Evolutionary conservation across 2,113 vertebrate species (phyloP).

Genomic region (Orthonyx spaldingii): DNA sequence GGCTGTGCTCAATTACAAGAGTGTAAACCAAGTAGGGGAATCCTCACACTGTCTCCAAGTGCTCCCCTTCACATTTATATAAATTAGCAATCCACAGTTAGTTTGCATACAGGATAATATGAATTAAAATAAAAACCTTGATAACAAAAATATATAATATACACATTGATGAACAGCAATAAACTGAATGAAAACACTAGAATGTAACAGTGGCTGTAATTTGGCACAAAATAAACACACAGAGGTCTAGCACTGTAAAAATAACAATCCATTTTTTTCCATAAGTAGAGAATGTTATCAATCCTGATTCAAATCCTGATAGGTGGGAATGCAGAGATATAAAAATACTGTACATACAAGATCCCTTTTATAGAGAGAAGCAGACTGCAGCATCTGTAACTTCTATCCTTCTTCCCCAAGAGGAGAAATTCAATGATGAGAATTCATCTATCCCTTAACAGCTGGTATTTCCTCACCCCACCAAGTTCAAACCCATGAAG

Average conservation of each 20-base stretch:
- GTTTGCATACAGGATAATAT: constrained; percentile 40
- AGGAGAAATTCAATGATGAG: not conserved
- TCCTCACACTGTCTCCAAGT: constrained; percentile 22
- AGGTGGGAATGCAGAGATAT: constrained; percentile 40
- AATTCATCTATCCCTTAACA: not conserved
- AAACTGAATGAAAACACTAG: constrained; percentile 35
- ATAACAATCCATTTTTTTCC: not conserved
- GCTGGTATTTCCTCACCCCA: not conserved
- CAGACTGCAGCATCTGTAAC: constrained; percentile 39
- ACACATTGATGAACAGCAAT: constrained; percentile 19
- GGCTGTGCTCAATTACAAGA: not conserved
- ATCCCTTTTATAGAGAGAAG: constrained; percentile 39
- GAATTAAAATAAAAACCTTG: constrained; percentile 54
- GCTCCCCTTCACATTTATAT: constrained; percentile 20
- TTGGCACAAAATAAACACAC: constrained; percentile 61
- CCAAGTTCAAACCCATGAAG: not conserved
- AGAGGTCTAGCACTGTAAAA: constrained; percentile 17
- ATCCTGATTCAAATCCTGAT: constrained; percentile 23
- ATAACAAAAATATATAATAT: constrained; percentile 59
- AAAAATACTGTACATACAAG: constrained; percentile 60
- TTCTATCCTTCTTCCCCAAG: not conserved
- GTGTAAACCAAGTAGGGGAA: constrained; percentile 33
- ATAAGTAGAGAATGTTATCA: not conserved
- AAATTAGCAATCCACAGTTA: constrained; percentile 42
- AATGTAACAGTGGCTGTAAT: constrained; percentile 34